Evolutionary conservation across 2,888 invertebrate species (phyloP).

Genomic region (Drosophila histrio): DNA sequence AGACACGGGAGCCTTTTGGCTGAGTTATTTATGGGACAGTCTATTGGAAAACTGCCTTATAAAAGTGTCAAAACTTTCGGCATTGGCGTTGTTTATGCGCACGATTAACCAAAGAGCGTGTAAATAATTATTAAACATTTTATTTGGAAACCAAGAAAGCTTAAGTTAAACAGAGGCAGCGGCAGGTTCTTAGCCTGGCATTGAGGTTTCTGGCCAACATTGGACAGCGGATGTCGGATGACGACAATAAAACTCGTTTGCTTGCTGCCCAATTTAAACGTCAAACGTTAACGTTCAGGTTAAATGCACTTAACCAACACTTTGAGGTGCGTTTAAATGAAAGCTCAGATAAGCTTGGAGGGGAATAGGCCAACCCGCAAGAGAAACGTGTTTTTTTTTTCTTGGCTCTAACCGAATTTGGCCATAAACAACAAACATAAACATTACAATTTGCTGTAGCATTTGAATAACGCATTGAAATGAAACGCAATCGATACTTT

Average conservation of each 20-base stretch:
- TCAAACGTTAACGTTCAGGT: constrained; percentile 77
- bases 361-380: constrained; percentile 9
- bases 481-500: constrained; percentile 9
- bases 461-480: constrained; percentile 42
- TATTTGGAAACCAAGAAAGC: constrained; percentile 13
- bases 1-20: constrained; percentile 69
- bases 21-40: constrained; percentile 77
- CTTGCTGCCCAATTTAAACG: constrained; percentile 71
- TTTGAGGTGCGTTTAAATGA: constrained; percentile 73
- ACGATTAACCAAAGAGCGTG: constrained; percentile 62
- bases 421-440: constrained; percentile 77
- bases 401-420: constrained; percentile 56
- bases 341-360: constrained; percentile 64
- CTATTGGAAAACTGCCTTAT: constrained; percentile 71
- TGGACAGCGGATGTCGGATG: constrained; percentile 50
- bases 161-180: not conserved
- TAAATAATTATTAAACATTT: constrained; percentile 67
- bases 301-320: constrained; percentile 81
- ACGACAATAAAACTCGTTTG: constrained; percentile 59
- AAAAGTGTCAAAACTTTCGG: constrained; percentile 77
- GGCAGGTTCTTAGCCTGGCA: constrained; percentile 14
- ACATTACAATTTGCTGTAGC: constrained; percentile 75
- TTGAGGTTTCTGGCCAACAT: constrained; percentile 20
- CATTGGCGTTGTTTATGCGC: constrained; percentile 65
- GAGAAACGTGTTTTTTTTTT: constrained; percentile 59